Conservation (phyloP, 2,797 vertebrate genomes). For the Platalea minor region DNA sequence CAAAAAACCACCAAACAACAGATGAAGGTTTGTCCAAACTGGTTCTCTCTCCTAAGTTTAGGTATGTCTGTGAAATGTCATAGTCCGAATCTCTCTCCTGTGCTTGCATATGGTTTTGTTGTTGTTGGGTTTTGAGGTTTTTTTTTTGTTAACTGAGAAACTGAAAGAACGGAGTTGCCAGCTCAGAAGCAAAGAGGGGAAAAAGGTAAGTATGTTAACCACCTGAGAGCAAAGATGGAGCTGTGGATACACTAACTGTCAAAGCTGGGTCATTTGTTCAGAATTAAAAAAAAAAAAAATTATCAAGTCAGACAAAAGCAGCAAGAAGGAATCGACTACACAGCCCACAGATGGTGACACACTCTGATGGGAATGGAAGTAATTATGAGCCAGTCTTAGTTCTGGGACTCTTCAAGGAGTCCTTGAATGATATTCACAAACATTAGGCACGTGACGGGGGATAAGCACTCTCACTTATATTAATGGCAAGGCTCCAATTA, state of each 20-base stretch:
- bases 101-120: neutral
- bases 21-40: neutral
- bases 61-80: neutral
- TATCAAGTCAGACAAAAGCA: constrained; percentile 4
- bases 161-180: neutral
- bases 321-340: neutral
- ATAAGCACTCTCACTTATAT: constrained; percentile 1
- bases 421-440: constrained; percentile 51
- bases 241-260: neutral
- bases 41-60: neutral
- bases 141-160: neutral
- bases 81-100: neutral
- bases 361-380: constrained; percentile 16
- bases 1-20: no score
- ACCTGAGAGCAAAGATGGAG: neutral
- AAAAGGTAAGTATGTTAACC: neutral
- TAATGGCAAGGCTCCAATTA: constrained; percentile 19
- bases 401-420: constrained; percentile 32
- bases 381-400: constrained; percentile 27
- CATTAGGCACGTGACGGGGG: neutral
- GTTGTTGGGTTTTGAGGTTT: neutral
- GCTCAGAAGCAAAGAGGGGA: neutral
- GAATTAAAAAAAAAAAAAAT: neutral
- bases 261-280: neutral
- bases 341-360: constrained; percentile 35